Evolutionary conservation across 1,140 invertebrate genomes (phyloP).

Genomic region (Drosophila prosaltans): DNA sequence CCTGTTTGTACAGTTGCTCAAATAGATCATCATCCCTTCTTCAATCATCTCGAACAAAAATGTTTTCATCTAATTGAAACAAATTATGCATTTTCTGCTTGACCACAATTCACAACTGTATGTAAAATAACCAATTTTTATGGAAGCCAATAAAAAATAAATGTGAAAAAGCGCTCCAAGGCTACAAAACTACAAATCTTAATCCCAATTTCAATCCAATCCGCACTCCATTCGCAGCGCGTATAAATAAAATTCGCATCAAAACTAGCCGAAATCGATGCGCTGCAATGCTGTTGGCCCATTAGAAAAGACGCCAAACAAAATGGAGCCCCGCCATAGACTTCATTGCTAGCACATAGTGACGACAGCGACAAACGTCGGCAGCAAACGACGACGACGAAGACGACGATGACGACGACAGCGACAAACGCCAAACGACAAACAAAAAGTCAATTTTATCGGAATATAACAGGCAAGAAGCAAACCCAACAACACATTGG

Average conservation of each 20-base stretch:
- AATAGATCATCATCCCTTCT: constrained; percentile 4
- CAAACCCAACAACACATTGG: constrained; percentile 29
- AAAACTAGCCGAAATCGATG: constrained; percentile 47
- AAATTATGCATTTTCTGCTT: constrained; percentile 5
- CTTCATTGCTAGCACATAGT: constrained; percentile 25
- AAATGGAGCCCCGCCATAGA: constrained; percentile 60
- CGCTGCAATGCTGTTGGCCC: constrained; percentile 72
- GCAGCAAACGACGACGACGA: constrained; percentile 11
- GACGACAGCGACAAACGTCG: constrained; percentile 41
- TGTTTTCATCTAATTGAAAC: background rate
- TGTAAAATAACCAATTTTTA: constrained; percentile 10
- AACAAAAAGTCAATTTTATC: constrained; percentile 82
- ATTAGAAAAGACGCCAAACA: constrained; percentile 80
- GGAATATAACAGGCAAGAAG: constrained; percentile 78
- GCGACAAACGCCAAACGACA: constrained; percentile 34
- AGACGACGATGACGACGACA: constrained; percentile 13
- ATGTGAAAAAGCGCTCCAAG: constrained; percentile 20
- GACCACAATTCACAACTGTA: constrained; percentile 12
- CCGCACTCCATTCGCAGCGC: background rate
- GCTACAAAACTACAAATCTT: constrained; percentile 1
- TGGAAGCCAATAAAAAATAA: constrained; percentile 6
- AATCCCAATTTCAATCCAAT: constrained; percentile 4
- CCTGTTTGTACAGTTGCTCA: constrained; percentile 1
- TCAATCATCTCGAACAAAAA: background rate
- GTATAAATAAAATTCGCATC: constrained; percentile 1